phyloP scores from a whole-genome alignment of 2,113 vertebrate species.

The Excalfactoria chinensis region DNA sequence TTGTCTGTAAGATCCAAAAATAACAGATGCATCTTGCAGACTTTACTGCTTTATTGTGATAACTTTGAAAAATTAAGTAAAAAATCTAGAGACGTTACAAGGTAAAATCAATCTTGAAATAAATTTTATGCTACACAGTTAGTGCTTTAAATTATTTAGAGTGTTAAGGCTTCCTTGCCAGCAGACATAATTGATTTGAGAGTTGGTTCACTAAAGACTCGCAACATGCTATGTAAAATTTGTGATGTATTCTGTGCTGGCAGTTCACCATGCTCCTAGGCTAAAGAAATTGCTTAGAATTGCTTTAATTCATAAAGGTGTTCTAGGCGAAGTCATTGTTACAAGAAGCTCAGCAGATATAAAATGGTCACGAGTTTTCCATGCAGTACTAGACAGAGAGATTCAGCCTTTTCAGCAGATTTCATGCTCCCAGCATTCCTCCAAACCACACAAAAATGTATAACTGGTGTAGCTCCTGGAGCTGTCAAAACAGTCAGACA shows the following conservation, averaged over 20 bases:
- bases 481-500: not conserved
- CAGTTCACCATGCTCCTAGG: conserved; percentile 32
- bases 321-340: not conserved
- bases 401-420: not conserved
- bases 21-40: conserved; percentile 32
- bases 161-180: conserved; percentile 65
- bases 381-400: not conserved
- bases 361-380: not conserved
- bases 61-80: conserved; percentile 59
- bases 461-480: not conserved
- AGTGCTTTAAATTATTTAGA: conserved; percentile 75
- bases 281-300: conserved; percentile 31
- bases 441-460: not conserved
- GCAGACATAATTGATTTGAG: conserved; percentile 71
- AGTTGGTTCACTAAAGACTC: conserved; percentile 62
- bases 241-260: conserved; percentile 35
- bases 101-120: conserved; percentile 71
- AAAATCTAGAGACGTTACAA: conserved; percentile 52
- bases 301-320: conserved; percentile 14
- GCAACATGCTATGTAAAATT: conserved; percentile 53
- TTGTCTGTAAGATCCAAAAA: conserved; percentile 1
- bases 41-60: conserved; percentile 31
- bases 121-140: conserved; percentile 22
- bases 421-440: not conserved
- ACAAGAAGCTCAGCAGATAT: not conserved